Conservation (phyloP, 2,113 vertebrate species). For the Elephas maximus region DNA sequence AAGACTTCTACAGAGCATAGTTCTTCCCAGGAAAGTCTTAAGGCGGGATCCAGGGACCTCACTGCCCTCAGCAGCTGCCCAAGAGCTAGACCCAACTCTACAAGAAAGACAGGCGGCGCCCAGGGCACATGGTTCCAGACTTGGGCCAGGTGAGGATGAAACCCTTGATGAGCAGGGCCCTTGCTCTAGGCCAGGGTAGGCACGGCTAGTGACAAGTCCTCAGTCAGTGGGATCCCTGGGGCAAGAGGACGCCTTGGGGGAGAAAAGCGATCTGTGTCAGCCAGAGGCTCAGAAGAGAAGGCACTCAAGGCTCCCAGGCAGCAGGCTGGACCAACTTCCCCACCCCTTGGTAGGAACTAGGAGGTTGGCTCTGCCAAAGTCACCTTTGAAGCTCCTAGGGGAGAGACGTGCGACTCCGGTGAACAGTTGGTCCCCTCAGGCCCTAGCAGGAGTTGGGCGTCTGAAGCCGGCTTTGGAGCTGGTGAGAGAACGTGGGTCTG, state of each 20-base stretch:
- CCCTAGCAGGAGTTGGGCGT: rapidly evolving
- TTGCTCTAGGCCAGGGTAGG: neutral
- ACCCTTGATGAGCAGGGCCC: neutral
- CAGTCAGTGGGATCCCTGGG: neutral
- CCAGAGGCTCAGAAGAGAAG: neutral
- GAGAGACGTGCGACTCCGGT: neutral
- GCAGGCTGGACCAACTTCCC: neutral
- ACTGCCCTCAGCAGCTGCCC: neutral
- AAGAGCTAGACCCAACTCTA: neutral
- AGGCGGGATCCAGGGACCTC: neutral
- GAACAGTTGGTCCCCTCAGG: neutral
- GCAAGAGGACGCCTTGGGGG: neutral
- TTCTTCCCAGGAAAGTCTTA: neutral
- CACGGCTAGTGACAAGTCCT: neutral
- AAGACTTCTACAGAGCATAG: neutral
- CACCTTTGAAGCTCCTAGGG: neutral
- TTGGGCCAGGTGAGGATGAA: too few relatives aligned
- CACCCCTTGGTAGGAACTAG: neutral
- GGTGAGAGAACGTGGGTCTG: neutral
- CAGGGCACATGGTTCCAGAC: neutral
- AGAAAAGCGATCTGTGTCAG: neutral
- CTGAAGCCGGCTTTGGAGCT: conserved; percentile 42
- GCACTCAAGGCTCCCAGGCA: neutral
- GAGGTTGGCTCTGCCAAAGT: neutral
- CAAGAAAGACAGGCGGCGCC: neutral